Base-by-base conservation (phyloP, 1,140 invertebrate species). In the Wasmannia auropunctata region DNA sequence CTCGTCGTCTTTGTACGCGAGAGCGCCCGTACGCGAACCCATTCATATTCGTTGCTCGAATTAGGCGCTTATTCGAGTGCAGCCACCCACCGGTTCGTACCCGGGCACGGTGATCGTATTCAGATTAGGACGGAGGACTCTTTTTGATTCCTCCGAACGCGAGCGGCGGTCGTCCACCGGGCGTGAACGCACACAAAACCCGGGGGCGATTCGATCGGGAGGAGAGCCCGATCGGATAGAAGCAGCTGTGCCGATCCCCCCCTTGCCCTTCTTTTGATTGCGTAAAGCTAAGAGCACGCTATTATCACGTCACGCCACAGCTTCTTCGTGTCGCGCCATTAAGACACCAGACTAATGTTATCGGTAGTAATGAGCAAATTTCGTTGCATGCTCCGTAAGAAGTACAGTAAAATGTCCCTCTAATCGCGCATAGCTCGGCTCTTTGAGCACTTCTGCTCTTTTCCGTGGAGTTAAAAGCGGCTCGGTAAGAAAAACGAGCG, bases 41-140 rank as follows among this genome's bases (percentile, higher is more conserved):
- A 67, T 72, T 86, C 72, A 51, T 51, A 34, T 54, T 22, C 54
- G 46, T 63, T 58, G 49, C 40, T 63, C 75, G 85, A 87, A 87
- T 90, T 87, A 87, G 70, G 65, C 54, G 16, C 34, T 84, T 34
- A 90, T 87, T 88, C 85, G 87, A 87, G 74, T 70, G 87, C 89
- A 88, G 60, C 85, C 83, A 90, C 89, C 89, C 89, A 84, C 87
- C 40, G 67, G 37, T 19, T n/a, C 22, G 69, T 28, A 76, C 37
- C 74, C 19, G 54, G 60, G 28, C 46, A 51, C 31, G 34, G n/a
- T 76, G 87, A 90, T 90, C 77, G 85, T 88, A 88, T 87, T 85
- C 75, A 80, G 87, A 90, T 90, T 88, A 87, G 75, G 31, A 40
- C 51, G 22, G 37, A 70, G 25, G 28, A 49, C 46, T 75, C 37